These are phyloP conservation scores for Lampropteryx suffumata DNA, from an alignment of 2,888 invertebrate genomes.

Conservation along the genomic window DNA sequence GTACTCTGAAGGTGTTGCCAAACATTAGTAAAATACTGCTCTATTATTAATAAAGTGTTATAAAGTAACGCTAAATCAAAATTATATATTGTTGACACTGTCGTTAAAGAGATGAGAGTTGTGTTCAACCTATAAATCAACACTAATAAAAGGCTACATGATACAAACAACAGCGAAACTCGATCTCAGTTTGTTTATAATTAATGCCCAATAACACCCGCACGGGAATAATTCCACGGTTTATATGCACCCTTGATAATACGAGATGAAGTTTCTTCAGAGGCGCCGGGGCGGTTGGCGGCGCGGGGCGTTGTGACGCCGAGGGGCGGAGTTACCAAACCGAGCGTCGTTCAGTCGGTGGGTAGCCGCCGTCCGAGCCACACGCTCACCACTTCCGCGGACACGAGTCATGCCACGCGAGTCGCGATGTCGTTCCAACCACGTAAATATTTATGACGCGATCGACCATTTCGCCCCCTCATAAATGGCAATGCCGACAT, in stretches of 20 bases:
- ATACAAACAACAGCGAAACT: constrained; percentile 49
- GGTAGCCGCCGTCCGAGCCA: constrained; percentile 71
- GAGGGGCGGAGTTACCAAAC: constrained; percentile 70
- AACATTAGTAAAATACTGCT: neutral
- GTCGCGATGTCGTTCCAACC: constrained; percentile 70
- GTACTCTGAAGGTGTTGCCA: neutral
- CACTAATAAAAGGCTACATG: constrained; percentile 34
- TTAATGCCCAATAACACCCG: constrained; percentile 70
- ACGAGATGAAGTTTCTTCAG: constrained; percentile 79
- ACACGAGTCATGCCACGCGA: constrained; percentile 67
- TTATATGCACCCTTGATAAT: constrained; percentile 79
- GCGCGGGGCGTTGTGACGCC: constrained; percentile 64
- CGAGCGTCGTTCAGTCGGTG: constrained; percentile 74
- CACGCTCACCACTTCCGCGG: constrained; percentile 48
- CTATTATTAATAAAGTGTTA: neutral
- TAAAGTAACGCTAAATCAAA: neutral
- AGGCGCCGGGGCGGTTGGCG: constrained; percentile 61
- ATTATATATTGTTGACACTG: neutral
- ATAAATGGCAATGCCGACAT: constrained; percentile 75
- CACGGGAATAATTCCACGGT: constrained; percentile 74
- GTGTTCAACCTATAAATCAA: constrained; percentile 34
- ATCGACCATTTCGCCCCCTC: constrained; percentile 64
- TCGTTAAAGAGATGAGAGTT: constrained; percentile 2
- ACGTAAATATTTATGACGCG: constrained; percentile 79
- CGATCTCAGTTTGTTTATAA: constrained; percentile 68